Base-by-base conservation (phyloP, 1,140 invertebrate genomes). In the Adelges cooleyi region DNA sequence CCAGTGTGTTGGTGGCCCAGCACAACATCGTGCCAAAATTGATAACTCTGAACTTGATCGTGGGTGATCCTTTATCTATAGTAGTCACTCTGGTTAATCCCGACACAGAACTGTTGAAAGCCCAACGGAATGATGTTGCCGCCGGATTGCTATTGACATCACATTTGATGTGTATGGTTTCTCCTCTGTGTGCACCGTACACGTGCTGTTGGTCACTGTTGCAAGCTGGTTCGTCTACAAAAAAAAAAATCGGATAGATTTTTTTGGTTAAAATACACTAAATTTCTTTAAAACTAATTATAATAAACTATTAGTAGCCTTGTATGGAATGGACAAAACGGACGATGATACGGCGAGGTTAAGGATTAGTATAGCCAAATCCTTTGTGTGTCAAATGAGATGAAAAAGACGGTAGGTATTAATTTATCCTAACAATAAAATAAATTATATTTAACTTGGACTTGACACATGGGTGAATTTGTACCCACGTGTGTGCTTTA, bases 11-110 rank as follows among this genome's bases (percentile, higher is more conserved):
- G 40, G 71, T 72, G 0, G 76, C 80, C 77, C 79, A 81, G 68
- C 81, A 83, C 27, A 79, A 75, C 8, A 82, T 68, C 38, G 76
- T 78, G 65, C 81, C 81, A 68, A 81, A 82, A 69, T 82, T 80
- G 2, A 6, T 48, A 1, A 62, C 56, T 22, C 22, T 48, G 42
- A 48, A 46, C 40, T 62, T 48, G 3, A 62, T 10, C 13, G 22
- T 2, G 11, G 42, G 10, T 25, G 23, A 10, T 8, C n/a, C 29
- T n/a, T 20, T 18, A 13, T 62, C 56, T 1, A 68, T 73, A 70
- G 73, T 74, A 51, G 62, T 75, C 53, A 76, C 62, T 42, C 73
- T 72, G 33, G 67, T 66, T 6, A 72, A 74, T 65, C 75, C 76
- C 44, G 78, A 76, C 3, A 77, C 77, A 13, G 80, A 80, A 69